Conservation (phyloP, 2,888 invertebrate genomes). For the Parascotia fuliginaria region DNA sequence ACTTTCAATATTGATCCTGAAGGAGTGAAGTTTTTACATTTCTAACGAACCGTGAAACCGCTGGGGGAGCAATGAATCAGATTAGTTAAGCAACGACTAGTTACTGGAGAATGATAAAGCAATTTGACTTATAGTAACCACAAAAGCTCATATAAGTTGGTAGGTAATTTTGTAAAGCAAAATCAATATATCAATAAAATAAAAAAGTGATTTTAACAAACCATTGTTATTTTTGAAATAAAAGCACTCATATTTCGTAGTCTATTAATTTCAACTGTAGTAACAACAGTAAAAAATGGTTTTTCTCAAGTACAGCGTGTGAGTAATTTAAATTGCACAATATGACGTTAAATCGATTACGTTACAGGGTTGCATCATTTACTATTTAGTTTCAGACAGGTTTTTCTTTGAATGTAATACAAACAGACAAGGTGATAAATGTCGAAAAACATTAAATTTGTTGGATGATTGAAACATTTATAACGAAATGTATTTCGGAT, state of each 20-base stretch:
- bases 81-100: conserved; percentile 39
- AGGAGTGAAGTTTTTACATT: conserved; percentile 71
- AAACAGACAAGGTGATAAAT: conserved; percentile 1
- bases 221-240: no score
- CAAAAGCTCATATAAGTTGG: no score
- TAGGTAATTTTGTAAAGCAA: no score
- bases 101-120: conserved; percentile 38
- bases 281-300: background rate
- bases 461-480: background rate
- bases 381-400: background rate
- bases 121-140: conserved; percentile 28
- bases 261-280: no score
- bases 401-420: conserved; percentile 3
- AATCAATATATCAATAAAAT: no score
- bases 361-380: conserved; percentile 1
- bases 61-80: conserved; percentile 60
- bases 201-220: no score
- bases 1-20: conserved; percentile 68
- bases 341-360: conserved; percentile 3
- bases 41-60: conserved; percentile 69
- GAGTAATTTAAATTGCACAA: background rate
- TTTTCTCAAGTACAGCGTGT: background rate
- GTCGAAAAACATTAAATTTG: background rate
- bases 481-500: background rate
- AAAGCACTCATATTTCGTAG: no score